Percentiles rank a stretch among this genome's conserved stretches.
phyloP scores from a whole-genome alignment of 1,140 invertebrate species.

The Trichogramma pretiosum region DNA sequence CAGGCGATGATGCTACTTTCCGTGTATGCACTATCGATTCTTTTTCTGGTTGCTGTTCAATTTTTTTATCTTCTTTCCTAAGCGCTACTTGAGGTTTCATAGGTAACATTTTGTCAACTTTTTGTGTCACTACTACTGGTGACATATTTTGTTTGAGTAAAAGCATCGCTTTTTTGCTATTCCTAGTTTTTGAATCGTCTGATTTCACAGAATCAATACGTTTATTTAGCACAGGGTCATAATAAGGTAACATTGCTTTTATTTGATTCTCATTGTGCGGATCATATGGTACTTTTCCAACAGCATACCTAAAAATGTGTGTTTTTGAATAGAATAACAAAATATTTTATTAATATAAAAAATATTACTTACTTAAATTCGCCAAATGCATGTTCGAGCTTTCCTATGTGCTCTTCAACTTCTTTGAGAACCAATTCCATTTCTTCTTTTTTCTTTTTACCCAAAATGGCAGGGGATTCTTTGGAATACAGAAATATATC shows the following conservation, averaged over 20 bases:
- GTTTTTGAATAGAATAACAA: no score
- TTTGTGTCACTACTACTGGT: no score
- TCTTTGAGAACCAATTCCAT: conserved; percentile 57
- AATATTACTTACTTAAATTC: conserved; percentile 54
- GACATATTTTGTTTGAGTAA: no score
- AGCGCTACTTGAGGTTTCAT: no score
- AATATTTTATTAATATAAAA: no score
- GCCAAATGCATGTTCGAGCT: conserved; percentile 52
- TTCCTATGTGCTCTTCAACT: conserved; percentile 37
- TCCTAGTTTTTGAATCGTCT: no score
- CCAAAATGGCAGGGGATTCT: conserved; percentile 49
- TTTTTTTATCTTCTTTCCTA: no score
- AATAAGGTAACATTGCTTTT: conserved; percentile 57
- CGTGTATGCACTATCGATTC: no score
- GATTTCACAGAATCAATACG: background rate
- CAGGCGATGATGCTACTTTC: no score
- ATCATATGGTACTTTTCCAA: conserved; percentile 62
- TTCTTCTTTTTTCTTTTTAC: conserved; percentile 54
- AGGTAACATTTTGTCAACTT: conserved; percentile 3
- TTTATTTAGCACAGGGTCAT: conserved; percentile 42
- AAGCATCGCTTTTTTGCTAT: no score
- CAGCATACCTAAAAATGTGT: conserved; percentile 52
- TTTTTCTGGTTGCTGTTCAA: no score
- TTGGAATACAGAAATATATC: conserved; percentile 78
- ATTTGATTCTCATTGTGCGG: conserved; percentile 60